A percentile compares a stretch with the other conserved stretches of the same genome.
Conservation (phyloP, 2,113 vertebrate genomes). For the Nestor notabilis region DNA sequence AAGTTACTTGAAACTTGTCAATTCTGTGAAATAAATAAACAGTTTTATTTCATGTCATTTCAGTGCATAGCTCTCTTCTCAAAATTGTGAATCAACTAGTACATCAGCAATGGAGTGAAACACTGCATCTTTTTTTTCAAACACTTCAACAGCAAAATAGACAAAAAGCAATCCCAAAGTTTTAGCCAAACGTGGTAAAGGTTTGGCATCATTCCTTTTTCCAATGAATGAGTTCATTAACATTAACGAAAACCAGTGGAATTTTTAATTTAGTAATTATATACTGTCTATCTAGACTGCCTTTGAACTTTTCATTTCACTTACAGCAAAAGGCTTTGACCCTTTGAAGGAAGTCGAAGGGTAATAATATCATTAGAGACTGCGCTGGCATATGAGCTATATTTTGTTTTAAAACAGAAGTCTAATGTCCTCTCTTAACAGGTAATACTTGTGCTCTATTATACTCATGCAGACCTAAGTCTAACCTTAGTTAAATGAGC, state of each 20-base stretch:
- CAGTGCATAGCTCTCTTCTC: neutral
- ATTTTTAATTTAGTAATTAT: neutral
- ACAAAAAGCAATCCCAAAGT: neutral
- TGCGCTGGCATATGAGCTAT: rapidly evolving
- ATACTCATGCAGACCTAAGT: neutral
- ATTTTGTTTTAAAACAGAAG: neutral
- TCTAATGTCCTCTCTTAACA: neutral
- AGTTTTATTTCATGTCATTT: neutral
- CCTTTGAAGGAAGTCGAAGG: neutral
- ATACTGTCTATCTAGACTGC: neutral
- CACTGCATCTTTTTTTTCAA: neutral
- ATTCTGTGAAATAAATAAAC: conserved; percentile 36
- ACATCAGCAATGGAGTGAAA: neutral
- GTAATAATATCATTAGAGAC: neutral
- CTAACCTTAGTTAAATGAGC: neutral
- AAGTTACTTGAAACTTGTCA: neutral
- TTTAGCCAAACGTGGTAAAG: neutral
- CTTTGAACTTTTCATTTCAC: neutral
- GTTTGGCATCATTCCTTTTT: neutral
- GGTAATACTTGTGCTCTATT: neutral
- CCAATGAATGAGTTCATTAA: neutral
- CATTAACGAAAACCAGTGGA: neutral
- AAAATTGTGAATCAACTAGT: neutral
- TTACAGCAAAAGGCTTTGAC: neutral
- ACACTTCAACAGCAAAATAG: neutral